Evolutionary conservation across 2,888 invertebrate genomes (phyloP).

Genomic region (Melanchra persicariae): DNA sequence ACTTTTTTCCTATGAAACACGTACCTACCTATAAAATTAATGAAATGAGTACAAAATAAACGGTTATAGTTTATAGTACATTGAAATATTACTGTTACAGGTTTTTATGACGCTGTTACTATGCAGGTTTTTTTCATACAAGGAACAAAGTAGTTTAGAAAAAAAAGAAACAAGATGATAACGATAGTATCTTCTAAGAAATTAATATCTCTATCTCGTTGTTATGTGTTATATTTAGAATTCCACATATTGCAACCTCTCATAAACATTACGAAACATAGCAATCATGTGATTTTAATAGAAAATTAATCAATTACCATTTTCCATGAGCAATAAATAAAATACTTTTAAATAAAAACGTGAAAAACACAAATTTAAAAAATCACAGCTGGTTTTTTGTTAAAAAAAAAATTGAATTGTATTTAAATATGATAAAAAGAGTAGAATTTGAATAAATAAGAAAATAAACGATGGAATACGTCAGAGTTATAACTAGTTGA

Average conservation of each 20-base stretch:
- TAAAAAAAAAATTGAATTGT: neutral
- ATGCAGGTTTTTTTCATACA: constrained; percentile 1
- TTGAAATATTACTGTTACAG: no score
- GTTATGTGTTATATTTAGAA: constrained; percentile 23
- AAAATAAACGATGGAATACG: constrained; percentile 67
- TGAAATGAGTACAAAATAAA: neutral
- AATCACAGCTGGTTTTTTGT: constrained; percentile 22
- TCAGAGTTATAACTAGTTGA: constrained; percentile 69
- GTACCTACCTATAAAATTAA: neutral
- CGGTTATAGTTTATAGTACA: no score
- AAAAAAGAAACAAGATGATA: constrained; percentile 1
- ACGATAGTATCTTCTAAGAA: neutral
- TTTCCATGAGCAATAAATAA: constrained; percentile 11
- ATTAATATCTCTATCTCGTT: neutral
- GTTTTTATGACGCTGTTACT: neutral
- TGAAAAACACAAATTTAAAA: constrained; percentile 30
- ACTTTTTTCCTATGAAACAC: neutral
- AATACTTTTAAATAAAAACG: constrained; percentile 39
- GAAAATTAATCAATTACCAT: constrained; percentile 36
- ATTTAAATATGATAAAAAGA: neutral
- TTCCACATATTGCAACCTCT: neutral
- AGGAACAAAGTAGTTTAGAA: neutral
- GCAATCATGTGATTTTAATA: constrained; percentile 35
- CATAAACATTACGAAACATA: constrained; percentile 15
- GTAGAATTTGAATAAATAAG: constrained; percentile 53